Evolutionary conservation across 2,888 invertebrate species (phyloP).

Genomic region (Autographa gamma): DNA sequence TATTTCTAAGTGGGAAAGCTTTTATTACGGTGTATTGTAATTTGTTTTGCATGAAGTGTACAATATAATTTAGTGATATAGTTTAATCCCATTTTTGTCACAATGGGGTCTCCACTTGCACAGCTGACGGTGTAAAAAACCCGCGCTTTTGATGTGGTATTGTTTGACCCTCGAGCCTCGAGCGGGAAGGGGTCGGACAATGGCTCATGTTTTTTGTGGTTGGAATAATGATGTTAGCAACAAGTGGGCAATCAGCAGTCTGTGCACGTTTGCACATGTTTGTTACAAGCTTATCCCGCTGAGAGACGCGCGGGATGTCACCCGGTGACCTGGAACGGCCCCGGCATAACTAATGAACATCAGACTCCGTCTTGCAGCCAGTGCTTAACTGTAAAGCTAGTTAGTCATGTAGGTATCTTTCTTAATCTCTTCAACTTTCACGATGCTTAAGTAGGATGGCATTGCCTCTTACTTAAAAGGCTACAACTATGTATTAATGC

Average conservation of each 20-base stretch:
- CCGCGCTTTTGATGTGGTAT: conserved; percentile 59
- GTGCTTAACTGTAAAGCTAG: conserved; percentile 18
- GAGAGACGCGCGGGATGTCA: conserved; percentile 44
- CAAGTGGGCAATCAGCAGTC: conserved; percentile 63
- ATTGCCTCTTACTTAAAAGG: too few relatives aligned
- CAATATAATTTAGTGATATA: conserved; percentile 66
- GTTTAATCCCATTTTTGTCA: conserved; percentile 77
- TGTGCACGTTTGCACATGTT: conserved; percentile 62
- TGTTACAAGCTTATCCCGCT: conserved; percentile 50
- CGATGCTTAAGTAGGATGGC: not conserved
- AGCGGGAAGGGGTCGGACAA: conserved; percentile 44
- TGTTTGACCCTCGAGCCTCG: conserved; percentile 48
- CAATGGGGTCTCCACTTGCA: conserved; percentile 80
- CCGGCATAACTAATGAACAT: conserved; percentile 55
- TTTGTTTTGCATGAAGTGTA: conserved; percentile 46
- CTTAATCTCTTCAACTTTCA: not conserved
- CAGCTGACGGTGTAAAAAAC: conserved; percentile 84
- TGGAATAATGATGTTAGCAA: conserved; percentile 54
- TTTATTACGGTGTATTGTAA: conserved; percentile 5
- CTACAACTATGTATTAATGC: too few relatives aligned
- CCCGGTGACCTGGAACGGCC: conserved; percentile 42
- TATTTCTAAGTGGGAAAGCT: conserved; percentile 45
- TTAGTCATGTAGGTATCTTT: conserved; percentile 30
- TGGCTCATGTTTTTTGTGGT: conserved; percentile 48
- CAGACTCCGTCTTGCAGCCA: conserved; percentile 35